A percentile compares a stretch with the other conserved stretches of the same genome.
Conservation (phyloP, 2,113 vertebrate species). For the Rousettus leschenaultii region DNA sequence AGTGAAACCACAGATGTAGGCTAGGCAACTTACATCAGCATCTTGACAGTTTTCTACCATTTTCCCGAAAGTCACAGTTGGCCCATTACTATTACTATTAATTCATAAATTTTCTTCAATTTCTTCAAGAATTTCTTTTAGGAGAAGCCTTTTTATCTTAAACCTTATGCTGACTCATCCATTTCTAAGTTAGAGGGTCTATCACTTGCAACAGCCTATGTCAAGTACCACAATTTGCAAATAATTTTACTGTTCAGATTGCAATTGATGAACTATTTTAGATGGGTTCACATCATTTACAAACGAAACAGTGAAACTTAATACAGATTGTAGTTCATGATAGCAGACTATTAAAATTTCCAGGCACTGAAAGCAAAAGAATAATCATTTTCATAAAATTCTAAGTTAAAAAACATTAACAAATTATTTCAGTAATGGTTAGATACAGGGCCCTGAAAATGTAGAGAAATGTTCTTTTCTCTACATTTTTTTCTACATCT, state of each 20-base stretch:
- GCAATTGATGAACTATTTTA: background rate
- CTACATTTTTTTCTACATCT: background rate
- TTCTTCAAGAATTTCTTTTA: background rate
- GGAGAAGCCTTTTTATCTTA: background rate
- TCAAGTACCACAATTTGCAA: background rate
- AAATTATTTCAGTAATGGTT: background rate
- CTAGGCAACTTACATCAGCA: fast-evolving
- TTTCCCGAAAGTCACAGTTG: background rate
- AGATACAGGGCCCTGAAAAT: background rate
- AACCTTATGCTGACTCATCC: background rate
- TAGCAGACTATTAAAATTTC: background rate
- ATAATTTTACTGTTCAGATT: background rate
- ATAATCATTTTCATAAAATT: background rate
- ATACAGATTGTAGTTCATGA: background rate
- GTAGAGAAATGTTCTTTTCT: background rate
- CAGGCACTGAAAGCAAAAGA: background rate
- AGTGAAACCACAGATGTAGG: background rate
- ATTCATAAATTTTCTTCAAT: background rate
- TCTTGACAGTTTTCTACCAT: background rate
- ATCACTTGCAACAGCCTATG: background rate
- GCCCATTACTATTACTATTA: background rate
- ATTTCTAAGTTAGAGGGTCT: background rate
- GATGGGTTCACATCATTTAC: background rate
- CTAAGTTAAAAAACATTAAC: background rate
- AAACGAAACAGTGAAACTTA: background rate